Evolutionary conservation across 2,888 invertebrate genomes (phyloP).

Genomic region (Osmoderma eremita): DNA sequence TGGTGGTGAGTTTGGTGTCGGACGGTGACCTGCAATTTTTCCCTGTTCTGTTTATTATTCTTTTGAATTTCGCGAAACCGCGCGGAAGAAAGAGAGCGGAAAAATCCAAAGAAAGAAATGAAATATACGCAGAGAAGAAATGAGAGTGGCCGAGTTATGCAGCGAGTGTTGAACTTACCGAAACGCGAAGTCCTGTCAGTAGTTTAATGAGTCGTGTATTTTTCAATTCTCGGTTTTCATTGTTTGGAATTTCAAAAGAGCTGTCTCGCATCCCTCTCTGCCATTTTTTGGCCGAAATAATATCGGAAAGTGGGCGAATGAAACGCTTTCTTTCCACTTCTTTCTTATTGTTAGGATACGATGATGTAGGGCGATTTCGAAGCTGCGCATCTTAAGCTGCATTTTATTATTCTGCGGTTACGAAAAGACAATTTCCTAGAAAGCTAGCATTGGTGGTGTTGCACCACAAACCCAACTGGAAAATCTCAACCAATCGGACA

Average conservation of each 20-base stretch:
- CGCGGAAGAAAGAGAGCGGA: not conserved
- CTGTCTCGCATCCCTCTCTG: not conserved
- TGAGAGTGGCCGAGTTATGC: conserved; percentile 25
- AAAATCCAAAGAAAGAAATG: not conserved
- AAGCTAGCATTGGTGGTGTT: no score
- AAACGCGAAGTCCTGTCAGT: conserved; percentile 34
- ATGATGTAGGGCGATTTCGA: no score
- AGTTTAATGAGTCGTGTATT: conserved; percentile 36
- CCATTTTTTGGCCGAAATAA: not conserved
- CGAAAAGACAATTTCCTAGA: no score
- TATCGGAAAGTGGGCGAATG: conserved; percentile 13
- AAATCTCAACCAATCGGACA: no score
- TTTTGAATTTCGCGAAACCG: conserved; percentile 29
- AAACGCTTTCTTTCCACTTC: not conserved
- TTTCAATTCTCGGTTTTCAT: conserved; percentile 34
- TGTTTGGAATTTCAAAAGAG: conserved; percentile 18
- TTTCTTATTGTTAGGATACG: conserved; percentile 14
- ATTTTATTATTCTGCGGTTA: no score
- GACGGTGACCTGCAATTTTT: conserved; percentile 3
- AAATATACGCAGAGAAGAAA: not conserved
- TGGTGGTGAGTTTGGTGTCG: conserved; percentile 7
- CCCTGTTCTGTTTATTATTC: conserved; percentile 33
- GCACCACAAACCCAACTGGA: no score
- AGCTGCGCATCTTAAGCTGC: no score
- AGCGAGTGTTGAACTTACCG: conserved; percentile 28